Evolutionary conservation across 2,113 vertebrate genomes (phyloP).

Genomic region (Ardeotis arabs): DNA sequence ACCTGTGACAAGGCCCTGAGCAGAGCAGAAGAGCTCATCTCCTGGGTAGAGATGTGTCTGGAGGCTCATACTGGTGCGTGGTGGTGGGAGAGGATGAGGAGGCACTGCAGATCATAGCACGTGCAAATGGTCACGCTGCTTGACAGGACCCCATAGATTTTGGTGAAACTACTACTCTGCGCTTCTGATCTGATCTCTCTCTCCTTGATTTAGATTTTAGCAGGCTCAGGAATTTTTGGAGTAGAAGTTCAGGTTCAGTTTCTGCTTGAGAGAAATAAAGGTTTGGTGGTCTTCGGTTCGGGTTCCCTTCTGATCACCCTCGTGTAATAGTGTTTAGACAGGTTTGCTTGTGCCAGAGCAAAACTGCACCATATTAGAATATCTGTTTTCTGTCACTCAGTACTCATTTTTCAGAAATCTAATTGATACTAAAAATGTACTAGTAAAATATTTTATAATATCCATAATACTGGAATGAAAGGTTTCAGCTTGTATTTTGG

Average conservation of each 20-base stretch:
- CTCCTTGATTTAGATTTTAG: neutral
- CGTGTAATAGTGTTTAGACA: neutral
- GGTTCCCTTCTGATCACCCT: neutral
- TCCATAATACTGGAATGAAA: neutral
- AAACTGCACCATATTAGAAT: neutral
- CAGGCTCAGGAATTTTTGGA: neutral
- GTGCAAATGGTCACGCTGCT: neutral
- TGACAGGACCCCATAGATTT: neutral
- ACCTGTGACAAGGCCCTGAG: neutral
- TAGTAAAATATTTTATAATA: slow-evolving; percentile 25
- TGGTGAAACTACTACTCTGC: neutral
- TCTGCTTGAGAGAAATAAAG: neutral
- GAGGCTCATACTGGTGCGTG: neutral
- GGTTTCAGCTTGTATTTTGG: neutral
- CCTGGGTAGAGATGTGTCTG: neutral
- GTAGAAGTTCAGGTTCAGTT: neutral
- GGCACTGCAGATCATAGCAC: neutral
- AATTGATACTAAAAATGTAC: neutral
- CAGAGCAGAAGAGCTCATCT: neutral
- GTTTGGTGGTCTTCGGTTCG: rapidly evolving
- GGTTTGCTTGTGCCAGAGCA: neutral
- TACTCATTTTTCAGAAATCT: neutral
- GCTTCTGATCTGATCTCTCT: neutral
- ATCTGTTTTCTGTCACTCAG: neutral
- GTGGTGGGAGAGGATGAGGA: neutral